phyloP scores from a whole-genome alignment of 2,113 vertebrate genomes.

The Brachypteracias leptosomus region DNA sequence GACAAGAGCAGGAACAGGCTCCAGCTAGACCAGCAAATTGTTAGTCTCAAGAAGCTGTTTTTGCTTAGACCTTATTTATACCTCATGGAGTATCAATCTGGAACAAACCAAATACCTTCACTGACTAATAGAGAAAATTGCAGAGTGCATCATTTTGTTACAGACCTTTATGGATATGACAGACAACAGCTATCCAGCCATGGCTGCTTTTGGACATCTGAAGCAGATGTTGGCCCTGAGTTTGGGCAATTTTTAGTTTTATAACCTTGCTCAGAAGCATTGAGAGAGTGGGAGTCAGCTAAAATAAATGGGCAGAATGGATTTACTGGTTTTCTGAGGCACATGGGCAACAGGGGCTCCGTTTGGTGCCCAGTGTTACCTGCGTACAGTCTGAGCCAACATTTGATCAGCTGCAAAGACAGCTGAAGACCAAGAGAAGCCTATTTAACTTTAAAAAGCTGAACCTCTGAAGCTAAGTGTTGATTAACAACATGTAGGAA shows the following conservation, averaged over 20 bases:
- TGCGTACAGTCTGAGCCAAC: background rate
- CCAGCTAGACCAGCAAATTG: background rate
- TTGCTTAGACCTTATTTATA: background rate
- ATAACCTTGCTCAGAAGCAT: background rate
- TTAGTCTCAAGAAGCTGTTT: background rate
- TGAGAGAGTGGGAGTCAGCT: background rate
- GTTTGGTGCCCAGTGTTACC: background rate
- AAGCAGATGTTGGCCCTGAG: background rate
- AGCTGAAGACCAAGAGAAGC: background rate
- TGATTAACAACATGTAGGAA: background rate
- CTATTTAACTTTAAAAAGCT: background rate
- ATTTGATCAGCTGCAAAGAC: background rate
- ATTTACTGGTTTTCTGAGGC: background rate
- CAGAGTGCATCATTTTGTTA: too few species aligned
- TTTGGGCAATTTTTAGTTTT: background rate
- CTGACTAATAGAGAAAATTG: background rate
- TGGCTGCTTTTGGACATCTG: background rate
- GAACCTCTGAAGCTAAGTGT: background rate
- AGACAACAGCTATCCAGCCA: background rate
- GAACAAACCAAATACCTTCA: background rate
- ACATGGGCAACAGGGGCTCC: background rate
- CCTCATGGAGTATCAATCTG: background rate
- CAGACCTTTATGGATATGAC: accelerated
- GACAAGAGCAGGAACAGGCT: background rate
- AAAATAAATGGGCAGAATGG: background rate